Conservation (phyloP, 2,113 vertebrate species). For the Tachysurus fulvidraco region DNA sequence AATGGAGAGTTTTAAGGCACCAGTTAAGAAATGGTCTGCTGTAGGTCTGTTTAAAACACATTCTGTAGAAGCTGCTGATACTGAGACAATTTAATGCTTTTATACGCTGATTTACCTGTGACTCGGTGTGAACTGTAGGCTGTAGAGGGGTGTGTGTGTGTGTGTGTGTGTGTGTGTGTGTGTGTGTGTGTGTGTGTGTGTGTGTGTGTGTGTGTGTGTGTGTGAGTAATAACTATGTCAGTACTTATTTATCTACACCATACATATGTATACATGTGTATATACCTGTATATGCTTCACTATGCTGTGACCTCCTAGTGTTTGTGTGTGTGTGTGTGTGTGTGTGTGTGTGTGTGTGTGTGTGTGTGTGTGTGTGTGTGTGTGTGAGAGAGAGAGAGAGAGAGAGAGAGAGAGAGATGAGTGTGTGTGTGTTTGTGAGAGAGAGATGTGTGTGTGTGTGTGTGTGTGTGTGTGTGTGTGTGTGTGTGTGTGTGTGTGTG, state of each 20-base stretch:
- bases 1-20: not conserved
- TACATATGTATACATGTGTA: too few relatives aligned
- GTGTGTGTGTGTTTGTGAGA: too few relatives aligned
- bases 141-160: not conserved
- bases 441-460: not conserved
- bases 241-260: not conserved
- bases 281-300: not conserved
- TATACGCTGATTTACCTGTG: not conserved
- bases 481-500: slow-evolving; percentile 20
- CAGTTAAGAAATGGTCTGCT: not conserved
- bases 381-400: not conserved
- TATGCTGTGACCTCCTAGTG: not conserved
- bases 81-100: not conserved
- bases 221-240: not conserved
- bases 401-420: too few relatives aligned
- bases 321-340: slow-evolving; percentile 7
- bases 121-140: not conserved
- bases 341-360: too few relatives aligned
- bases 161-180: not conserved
- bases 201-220: not conserved
- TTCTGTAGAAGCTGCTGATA: not conserved
- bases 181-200: not conserved
- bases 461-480: slow-evolving; percentile 18
- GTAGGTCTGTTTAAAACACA: not conserved
- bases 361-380: too few relatives aligned